Evolutionary conservation across 2,888 invertebrate genomes (phyloP), one percentile per base, ranked within the genome.

Genomic region (Nesidiocoris tenuis): DNA sequence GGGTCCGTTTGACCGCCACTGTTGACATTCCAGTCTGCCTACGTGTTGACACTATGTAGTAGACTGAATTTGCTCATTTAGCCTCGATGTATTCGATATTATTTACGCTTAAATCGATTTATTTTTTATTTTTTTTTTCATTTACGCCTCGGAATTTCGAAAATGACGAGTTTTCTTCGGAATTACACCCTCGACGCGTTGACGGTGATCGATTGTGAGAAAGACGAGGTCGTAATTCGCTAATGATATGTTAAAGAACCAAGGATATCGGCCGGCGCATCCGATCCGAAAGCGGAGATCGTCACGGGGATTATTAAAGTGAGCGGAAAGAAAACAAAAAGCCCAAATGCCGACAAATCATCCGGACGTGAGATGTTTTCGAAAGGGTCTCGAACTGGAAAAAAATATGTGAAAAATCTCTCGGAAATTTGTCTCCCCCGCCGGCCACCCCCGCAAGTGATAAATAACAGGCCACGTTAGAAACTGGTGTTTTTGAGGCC

Each of bases 401-500:
- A 39, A 39, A 39, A 39, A 39, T 39, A 39, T 39, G 39, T 39
- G 39, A 39, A 39, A 39, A 39, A 39, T 39, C 39, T 39, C 39
- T 39, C 12, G 39, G 39, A 39, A 39, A 39, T 39, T 39, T 39
- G 3, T 39, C 39, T 39, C 39, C 39, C 39, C 39, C 39, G 39
- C 39, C 39, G 39, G 39, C 39, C 39, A 12, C 39, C 39, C 39
- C 39, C 39, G 39, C 39, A 39, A 39, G 39, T 39, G 39, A 39
- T 39, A 39, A 39, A 39, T 39, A 39, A 39, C 39, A 39, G 39
- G 5, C 39, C 3, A 39, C 39, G 39, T 39, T 39, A 3, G 3
- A 59, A 71, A 59, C 24, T 25, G 70, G 70, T 61, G 59, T 71
- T 71, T 61, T 61, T 25, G 24, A 61, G 61, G 70, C 70, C 61